These are phyloP conservation scores for Yponomeuta evonymella DNA, from an alignment of 2,888 invertebrate species.

Conservation along the genomic window DNA sequence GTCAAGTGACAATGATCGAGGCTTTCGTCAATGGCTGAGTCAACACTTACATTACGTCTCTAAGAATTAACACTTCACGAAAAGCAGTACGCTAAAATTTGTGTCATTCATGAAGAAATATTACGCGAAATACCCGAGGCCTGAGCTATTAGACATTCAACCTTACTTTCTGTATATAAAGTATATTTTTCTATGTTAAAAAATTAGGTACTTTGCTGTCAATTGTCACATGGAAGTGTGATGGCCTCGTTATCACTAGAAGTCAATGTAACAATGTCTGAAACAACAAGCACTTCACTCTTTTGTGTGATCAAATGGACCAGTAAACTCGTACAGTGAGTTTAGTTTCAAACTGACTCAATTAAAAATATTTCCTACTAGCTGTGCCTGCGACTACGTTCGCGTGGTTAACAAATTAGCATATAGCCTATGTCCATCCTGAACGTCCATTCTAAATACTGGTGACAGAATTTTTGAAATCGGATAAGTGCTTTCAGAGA, in stretches of 20 bases:
- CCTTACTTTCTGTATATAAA: background rate
- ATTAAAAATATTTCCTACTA: too few species aligned
- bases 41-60: background rate
- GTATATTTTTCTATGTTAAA: background rate
- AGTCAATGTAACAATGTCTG: background rate
- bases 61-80: background rate
- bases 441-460: too few species aligned
- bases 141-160: background rate
- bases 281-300: background rate
- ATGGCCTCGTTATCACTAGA: background rate
- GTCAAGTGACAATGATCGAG: constrained; percentile 6
- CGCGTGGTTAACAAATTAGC: too few species aligned
- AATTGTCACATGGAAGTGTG: background rate
- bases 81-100: background rate
- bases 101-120: constrained; percentile 2
- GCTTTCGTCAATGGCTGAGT: background rate
- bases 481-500: too few species aligned
- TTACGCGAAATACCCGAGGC: background rate
- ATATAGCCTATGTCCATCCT: too few species aligned
- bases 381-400: too few species aligned
- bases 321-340: too few species aligned
- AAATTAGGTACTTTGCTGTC: background rate
- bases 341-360: too few species aligned
- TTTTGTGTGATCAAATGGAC: background rate
- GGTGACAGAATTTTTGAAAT: too few species aligned